Evolutionary conservation across 2,888 invertebrate genomes (phyloP).

Genomic region (Mantis religiosa): DNA sequence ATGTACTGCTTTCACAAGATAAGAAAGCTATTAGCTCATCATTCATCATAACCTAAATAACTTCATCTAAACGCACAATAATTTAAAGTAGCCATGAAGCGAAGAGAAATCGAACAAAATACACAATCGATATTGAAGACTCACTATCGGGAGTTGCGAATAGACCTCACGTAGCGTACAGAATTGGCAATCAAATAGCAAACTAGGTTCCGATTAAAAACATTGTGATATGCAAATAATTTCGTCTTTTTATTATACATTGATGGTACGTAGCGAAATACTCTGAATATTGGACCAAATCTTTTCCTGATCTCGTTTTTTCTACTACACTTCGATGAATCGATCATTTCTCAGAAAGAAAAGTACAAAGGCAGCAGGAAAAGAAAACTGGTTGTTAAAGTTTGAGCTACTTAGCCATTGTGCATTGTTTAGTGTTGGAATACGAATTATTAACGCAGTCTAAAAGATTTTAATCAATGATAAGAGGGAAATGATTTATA

Average conservation of each 20-base stretch:
- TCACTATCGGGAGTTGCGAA: conserved; percentile 1
- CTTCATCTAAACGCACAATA: neutral
- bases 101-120: neutral
- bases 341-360: neutral
- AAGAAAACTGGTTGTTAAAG: neutral
- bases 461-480: neutral
- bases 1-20: neutral
- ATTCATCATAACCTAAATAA: neutral
- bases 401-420: neutral
- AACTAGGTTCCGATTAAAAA: neutral
- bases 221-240: neutral
- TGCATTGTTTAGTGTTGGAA: neutral
- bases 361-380: neutral
- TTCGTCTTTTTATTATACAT: neutral
- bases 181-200: conserved; percentile 15
- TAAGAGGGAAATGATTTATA: neutral
- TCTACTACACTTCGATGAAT: neutral
- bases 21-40: neutral
- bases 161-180: conserved; percentile 18
- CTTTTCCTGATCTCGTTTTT: conserved; percentile 1
- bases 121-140: neutral
- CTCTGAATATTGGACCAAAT: neutral
- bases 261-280: neutral
- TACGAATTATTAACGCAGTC: neutral
- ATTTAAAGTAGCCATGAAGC: conserved; percentile 1